These are phyloP conservation scores for Lithophane semibrunnea DNA, from an alignment of 2,888 invertebrate species.

Conservation along the genomic window DNA sequence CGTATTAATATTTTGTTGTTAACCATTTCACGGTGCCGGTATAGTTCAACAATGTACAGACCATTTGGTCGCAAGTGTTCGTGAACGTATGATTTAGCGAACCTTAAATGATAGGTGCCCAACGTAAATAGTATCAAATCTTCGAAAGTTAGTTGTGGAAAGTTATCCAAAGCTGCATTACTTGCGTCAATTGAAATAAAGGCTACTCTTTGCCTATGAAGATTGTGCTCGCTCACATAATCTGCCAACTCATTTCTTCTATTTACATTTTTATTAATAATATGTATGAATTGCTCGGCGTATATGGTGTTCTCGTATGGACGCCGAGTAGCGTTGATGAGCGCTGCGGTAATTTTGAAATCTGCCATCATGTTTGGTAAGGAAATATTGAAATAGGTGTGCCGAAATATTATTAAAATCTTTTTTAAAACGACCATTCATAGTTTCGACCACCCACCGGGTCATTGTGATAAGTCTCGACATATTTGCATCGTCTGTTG, in stretches of 20 bases:
- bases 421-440: slow-evolving; percentile 1
- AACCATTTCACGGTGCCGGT: neutral
- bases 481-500: slow-evolving; percentile 26
- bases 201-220: slow-evolving; percentile 24
- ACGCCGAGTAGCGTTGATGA: slow-evolving; percentile 19
- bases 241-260: slow-evolving; percentile 16
- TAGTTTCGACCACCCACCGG: slow-evolving; percentile 8
- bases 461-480: slow-evolving; percentile 16
- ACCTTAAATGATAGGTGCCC: slow-evolving; percentile 8
- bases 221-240: slow-evolving; percentile 6
- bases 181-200: slow-evolving; percentile 11
- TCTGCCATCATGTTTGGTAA: slow-evolving; percentile 36
- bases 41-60: slow-evolving; percentile 3
- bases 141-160: slow-evolving; percentile 8
- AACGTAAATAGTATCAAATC: slow-evolving; percentile 16
- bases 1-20: slow-evolving; percentile 15
- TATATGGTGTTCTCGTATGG: slow-evolving; percentile 17
- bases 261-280: slow-evolving; percentile 13
- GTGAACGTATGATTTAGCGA: slow-evolving; percentile 10
- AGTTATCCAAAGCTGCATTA: slow-evolving; percentile 7
- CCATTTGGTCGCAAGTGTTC: slow-evolving; percentile 11
- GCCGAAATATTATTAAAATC: slow-evolving; percentile 15
- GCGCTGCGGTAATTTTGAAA: slow-evolving; percentile 19
- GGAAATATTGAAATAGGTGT: slow-evolving; percentile 39
- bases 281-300: slow-evolving; percentile 18